Evolutionary conservation across 2,797 vertebrate genomes (phyloP).

Genomic region (Neopelma chrysocephalum): DNA sequence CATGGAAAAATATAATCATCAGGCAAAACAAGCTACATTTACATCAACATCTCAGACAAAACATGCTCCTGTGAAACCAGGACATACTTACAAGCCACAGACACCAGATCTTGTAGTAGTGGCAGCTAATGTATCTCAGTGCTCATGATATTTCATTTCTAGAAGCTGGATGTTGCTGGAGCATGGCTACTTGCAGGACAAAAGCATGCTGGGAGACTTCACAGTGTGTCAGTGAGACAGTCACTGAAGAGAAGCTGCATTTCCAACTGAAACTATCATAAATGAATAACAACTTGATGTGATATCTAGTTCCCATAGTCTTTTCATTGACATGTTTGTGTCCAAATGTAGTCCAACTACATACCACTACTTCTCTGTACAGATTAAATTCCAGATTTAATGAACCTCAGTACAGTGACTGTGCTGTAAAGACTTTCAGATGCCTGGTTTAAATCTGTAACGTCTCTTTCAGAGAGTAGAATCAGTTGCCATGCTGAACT

Average conservation of each 20-base stretch:
- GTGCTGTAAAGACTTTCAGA: not conserved
- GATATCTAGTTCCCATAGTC: not conserved
- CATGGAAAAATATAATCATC: not conserved
- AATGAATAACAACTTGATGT: not conserved
- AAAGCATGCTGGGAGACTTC: not conserved
- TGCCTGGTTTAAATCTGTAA: not conserved
- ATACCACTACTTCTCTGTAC: not conserved
- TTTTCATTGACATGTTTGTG: not conserved
- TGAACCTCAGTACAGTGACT: not conserved
- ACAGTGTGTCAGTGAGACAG: not conserved
- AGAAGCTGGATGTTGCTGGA: constrained; percentile 38
- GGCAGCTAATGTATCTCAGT: not conserved
- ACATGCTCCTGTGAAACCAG: not conserved
- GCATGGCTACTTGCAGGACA: constrained; percentile 3
- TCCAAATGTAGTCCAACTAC: not conserved
- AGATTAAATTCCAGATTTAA: not conserved
- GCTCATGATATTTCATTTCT: constrained; percentile 41
- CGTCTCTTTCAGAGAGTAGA: not conserved
- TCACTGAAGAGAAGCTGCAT: not conserved
- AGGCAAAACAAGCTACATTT: not conserved
- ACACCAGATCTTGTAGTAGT: not conserved
- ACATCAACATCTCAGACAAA: not conserved
- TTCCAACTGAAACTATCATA: not conserved
- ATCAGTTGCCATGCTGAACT: not conserved
- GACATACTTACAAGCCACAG: not conserved